A percentile compares a stretch with the other conserved stretches of the same genome.
Evolutionary conservation across 1,140 invertebrate species (phyloP).

Genomic region (Drosophila serrata): DNA sequence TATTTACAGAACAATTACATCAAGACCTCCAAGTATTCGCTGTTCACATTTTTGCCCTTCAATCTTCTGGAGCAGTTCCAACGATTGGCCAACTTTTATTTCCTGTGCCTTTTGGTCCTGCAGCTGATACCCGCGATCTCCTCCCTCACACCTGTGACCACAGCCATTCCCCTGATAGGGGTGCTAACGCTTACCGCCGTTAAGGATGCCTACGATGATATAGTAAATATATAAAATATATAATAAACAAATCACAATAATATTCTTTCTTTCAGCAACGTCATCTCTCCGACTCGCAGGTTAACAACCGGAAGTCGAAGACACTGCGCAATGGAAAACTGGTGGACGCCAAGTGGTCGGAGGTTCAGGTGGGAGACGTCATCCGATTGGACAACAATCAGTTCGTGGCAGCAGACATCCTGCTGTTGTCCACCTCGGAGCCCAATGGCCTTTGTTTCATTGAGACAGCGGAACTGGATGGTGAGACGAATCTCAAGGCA

Average conservation of each 20-base stretch:
- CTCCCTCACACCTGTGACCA: slow-evolving; percentile 98
- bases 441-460: slow-evolving; percentile 99
- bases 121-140: slow-evolving; percentile 99
- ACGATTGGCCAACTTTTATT: slow-evolving; percentile 98
- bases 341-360: slow-evolving; percentile 96
- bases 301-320: slow-evolving; percentile 96
- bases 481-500: slow-evolving; percentile 98
- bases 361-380: slow-evolving; percentile 93
- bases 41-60: slow-evolving; percentile 97
- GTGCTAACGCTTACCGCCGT: slow-evolving; percentile 97
- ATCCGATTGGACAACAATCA: slow-evolving; percentile 99
- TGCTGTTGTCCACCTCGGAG: slow-evolving; percentile 96
- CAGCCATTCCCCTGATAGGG: slow-evolving; percentile 97
- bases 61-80: slow-evolving; percentile 99
- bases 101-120: slow-evolving; percentile 96
- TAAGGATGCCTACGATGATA: slow-evolving; percentile 99
- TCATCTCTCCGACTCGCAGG: slow-evolving; percentile 97
- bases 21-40: slow-evolving; percentile 98
- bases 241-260: neutral
- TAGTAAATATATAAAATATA: slow-evolving; percentile 90
- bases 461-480: slow-evolving; percentile 99
- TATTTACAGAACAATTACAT: slow-evolving; percentile 98
- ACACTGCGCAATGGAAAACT: slow-evolving; percentile 94
- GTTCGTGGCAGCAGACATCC: slow-evolving; percentile 97
- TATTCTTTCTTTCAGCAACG: slow-evolving; percentile 91